Conservation (phyloP, 2,797 vertebrate genomes). For the Austrolebias charrua region DNA sequence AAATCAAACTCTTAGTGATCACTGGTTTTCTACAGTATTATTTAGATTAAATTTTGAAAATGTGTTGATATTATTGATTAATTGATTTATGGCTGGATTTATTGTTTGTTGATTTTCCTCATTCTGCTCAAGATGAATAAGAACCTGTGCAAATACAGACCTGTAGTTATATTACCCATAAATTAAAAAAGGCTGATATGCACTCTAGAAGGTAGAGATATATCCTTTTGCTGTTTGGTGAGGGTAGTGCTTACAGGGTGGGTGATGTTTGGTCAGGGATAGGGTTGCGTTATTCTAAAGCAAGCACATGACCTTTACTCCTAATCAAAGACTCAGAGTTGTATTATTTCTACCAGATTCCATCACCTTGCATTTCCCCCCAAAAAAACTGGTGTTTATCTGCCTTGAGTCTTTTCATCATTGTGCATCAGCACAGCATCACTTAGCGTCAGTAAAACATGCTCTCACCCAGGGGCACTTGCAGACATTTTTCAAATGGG, state of each 20-base stretch:
- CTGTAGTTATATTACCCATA: background rate
- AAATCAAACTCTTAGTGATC: slow-evolving; percentile 28
- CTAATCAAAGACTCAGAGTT: slow-evolving; percentile 51
- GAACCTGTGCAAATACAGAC: slow-evolving; percentile 1
- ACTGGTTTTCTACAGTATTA: slow-evolving; percentile 24
- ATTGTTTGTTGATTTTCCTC: background rate
- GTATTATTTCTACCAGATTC: slow-evolving; percentile 52
- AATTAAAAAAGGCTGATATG: background rate
- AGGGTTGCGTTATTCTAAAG: slow-evolving; percentile 53
- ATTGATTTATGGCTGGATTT: background rate
- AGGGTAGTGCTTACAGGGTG: slow-evolving; percentile 7
- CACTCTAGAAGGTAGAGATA: slow-evolving; percentile 3
- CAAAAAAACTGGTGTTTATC: slow-evolving; percentile 27
- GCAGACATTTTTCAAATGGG: too few relatives aligned
- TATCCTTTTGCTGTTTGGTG: slow-evolving; percentile 44
- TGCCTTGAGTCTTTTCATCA: slow-evolving; percentile 37
- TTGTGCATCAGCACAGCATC: slow-evolving; percentile 56
- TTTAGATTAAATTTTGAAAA: too few relatives aligned
- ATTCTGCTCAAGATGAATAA: slow-evolving; percentile 8
- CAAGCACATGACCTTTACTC: slow-evolving; percentile 64
- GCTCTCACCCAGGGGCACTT: background rate
- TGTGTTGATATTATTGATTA: background rate
- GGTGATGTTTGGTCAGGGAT: slow-evolving; percentile 58
- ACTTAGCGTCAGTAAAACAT: slow-evolving; percentile 48
- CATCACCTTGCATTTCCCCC: slow-evolving; percentile 22